A percentile compares a stretch with the other conserved stretches of the same genome.
These are phyloP conservation scores for Drosophila trapezifrons DNA, from an alignment of 1,140 invertebrate genomes.

Conservation along the genomic window DNA sequence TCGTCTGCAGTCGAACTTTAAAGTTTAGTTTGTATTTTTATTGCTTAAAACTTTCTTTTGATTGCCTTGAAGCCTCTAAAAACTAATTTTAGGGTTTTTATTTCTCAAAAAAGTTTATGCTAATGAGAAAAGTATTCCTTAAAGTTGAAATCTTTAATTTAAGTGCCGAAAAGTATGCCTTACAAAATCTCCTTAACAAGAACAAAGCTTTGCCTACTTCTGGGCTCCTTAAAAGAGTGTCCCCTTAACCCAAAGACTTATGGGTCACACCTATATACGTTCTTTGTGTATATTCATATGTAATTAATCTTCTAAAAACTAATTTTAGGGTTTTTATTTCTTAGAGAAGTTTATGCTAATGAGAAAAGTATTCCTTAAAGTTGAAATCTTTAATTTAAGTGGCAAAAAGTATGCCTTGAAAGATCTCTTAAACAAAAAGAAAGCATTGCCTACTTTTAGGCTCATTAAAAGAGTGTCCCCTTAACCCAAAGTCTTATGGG, in stretches of 20 bases:
- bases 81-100: too few relatives aligned
- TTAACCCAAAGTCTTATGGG: neutral
- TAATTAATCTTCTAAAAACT: too few relatives aligned
- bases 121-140: neutral
- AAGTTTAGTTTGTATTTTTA: constrained; percentile 14
- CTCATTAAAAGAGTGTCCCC: neutral
- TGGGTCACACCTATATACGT: neutral
- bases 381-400: neutral
- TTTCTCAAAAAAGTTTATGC: constrained; percentile 1
- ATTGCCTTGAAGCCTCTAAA: neutral
- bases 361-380: neutral
- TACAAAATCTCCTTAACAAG: neutral
- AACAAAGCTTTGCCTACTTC: neutral
- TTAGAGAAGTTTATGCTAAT: constrained; percentile 1
- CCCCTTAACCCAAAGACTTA: neutral
- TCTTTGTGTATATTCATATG: neutral
- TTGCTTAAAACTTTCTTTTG: neutral
- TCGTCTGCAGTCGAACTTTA: neutral
- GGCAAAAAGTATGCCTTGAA: too few relatives aligned
- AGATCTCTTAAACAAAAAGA: neutral
- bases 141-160: neutral
- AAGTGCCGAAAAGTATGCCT: too few relatives aligned
- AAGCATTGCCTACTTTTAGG: neutral
- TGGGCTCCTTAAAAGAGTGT: neutral
- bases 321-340: too few relatives aligned